Evolutionary conservation across 2,888 invertebrate genomes (phyloP).

Genomic region (Poecilobothrus nobilitatus): DNA sequence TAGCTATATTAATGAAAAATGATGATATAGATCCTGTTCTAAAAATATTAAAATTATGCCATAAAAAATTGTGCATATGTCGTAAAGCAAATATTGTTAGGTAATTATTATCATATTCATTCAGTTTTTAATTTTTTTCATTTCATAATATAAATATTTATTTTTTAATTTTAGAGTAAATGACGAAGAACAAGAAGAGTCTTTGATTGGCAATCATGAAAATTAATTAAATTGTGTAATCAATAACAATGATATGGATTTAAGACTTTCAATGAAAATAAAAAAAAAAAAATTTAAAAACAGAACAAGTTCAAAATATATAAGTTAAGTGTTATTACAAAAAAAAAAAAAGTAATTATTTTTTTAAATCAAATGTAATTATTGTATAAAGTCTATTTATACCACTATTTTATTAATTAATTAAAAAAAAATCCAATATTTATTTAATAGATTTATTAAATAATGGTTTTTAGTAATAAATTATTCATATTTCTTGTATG

Average conservation of each 20-base stretch:
- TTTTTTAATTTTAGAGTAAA: conserved; percentile 39
- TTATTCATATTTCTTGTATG: too few relatives aligned
- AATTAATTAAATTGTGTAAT: too few relatives aligned
- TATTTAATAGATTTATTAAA: background rate
- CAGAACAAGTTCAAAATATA: background rate
- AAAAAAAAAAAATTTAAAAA: background rate
- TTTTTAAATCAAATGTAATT: background rate
- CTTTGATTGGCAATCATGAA: conserved; percentile 47
- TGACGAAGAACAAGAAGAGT: conserved; percentile 56
- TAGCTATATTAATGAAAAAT: conserved; percentile 66
- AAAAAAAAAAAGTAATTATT: background rate
- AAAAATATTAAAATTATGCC: conserved; percentile 39
- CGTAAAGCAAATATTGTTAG: conserved; percentile 38
- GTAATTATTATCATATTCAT: conserved; percentile 27
- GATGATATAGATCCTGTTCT: conserved; percentile 76
- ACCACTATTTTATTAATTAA: background rate
- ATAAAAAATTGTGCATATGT: conserved; percentile 39
- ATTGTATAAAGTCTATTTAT: conserved; percentile 6
- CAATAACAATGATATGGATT: background rate
- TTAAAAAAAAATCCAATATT: background rate
- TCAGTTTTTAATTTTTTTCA: background rate
- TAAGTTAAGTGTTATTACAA: background rate
- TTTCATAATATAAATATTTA: background rate
- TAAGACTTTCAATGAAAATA: background rate
- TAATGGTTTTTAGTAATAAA: background rate